Evolutionary conservation across 2,888 invertebrate genomes (phyloP).

Genomic region (Diploptera punctata): DNA sequence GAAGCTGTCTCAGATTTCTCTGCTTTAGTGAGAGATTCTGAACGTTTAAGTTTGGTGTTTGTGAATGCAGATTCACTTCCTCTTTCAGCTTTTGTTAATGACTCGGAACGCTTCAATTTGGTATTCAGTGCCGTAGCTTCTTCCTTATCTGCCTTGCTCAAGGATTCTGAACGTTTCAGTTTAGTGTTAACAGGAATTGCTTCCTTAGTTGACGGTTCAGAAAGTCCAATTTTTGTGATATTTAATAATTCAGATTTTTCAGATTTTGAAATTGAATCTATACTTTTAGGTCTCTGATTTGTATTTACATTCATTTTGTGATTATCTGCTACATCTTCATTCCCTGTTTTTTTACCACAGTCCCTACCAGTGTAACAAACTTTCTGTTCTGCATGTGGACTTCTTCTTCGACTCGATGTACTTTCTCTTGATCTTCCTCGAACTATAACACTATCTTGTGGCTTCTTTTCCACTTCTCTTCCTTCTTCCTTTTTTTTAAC

Average conservation of each 20-base stretch:
- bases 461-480: neutral
- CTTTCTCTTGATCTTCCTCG: conserved; percentile 7
- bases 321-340: neutral
- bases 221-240: conserved; percentile 11
- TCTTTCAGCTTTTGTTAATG: conserved; percentile 57
- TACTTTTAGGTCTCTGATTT: neutral
- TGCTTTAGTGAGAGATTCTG: conserved; percentile 67
- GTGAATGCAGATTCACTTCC: conserved; percentile 52
- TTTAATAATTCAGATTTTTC: conserved; percentile 32
- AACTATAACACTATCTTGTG: neutral
- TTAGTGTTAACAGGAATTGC: conserved; percentile 44
- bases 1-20: conserved; percentile 51
- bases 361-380: neutral
- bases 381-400: conserved; percentile 9
- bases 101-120: conserved; percentile 45
- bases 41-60: conserved; percentile 62
- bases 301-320: neutral
- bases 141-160: conserved; percentile 53
- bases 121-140: conserved; percentile 45
- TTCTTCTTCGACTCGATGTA: neutral
- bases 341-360: neutral
- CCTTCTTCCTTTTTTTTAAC: neutral
- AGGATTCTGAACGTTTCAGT: conserved; percentile 44
- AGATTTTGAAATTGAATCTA: conserved; percentile 27
- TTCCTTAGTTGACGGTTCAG: conserved; percentile 32